Evolutionary conservation across 2,113 vertebrate species (phyloP).

Genomic region (Serilophus lunatus): DNA sequence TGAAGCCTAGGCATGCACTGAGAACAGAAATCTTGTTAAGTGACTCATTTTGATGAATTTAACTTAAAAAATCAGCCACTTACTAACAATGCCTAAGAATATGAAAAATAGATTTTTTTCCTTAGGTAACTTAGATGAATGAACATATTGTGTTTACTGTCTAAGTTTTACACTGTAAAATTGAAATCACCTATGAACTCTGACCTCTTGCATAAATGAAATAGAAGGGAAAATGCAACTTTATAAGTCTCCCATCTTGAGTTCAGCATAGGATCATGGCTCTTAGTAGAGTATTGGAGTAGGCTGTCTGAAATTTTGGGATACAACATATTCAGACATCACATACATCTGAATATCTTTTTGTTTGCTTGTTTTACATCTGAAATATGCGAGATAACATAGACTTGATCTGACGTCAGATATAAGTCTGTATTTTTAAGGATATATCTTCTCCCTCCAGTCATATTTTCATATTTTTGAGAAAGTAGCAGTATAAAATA

Average conservation of each 20-base stretch:
- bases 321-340: not conserved
- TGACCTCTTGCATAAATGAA: not conserved
- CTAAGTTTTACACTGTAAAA: not conserved
- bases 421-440: not conserved
- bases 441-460: not conserved
- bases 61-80: not conserved
- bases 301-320: not conserved
- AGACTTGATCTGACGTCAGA: not conserved
- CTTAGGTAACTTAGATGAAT: not conserved
- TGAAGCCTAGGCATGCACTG: not conserved
- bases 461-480: not conserved
- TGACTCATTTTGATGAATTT: not conserved
- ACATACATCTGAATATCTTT: not conserved
- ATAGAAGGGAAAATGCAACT: not conserved
- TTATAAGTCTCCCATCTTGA: not conserved
- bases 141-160: not conserved
- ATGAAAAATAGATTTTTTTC: not conserved
- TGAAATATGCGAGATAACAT: not conserved
- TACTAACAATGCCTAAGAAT: not conserved
- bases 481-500: not conserved
- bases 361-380: not conserved
- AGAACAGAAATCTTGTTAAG: not conserved
- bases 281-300: not conserved
- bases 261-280: not conserved
- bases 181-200: not conserved